Percentiles rank a stretch among this genome's conserved stretches.
Evolutionary conservation across 1,140 invertebrate species (phyloP).

Genomic region (Cecropterus lyciades): DNA sequence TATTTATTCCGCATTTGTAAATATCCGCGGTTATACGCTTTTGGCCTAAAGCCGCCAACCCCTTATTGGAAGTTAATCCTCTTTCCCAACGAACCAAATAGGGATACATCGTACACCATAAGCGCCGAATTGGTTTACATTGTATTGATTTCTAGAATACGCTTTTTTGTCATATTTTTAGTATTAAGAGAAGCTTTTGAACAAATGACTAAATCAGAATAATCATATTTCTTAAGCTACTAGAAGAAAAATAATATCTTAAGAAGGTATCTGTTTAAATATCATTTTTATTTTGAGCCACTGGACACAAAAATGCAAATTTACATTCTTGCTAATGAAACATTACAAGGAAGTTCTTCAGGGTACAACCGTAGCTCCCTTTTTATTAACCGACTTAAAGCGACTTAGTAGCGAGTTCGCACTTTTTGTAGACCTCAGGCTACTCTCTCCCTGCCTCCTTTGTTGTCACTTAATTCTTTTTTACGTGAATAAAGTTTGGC

Average conservation of each 20-base stretch:
- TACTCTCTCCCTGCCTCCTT: constrained; percentile 16
- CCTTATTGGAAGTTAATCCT: constrained; percentile 20
- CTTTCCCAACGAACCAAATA: constrained; percentile 11
- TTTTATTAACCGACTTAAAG: constrained; percentile 23
- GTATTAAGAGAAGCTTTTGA: too few species aligned
- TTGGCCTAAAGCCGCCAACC: constrained; percentile 2
- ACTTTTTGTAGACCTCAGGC: constrained; percentile 18
- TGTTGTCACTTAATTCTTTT: constrained; percentile 30
- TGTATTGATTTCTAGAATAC: neutral
- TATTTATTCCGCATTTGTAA: constrained; percentile 20
- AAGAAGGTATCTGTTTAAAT: too few species aligned
- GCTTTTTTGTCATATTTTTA: too few species aligned
- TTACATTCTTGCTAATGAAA: neutral
- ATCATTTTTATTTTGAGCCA: neutral
- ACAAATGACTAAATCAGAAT: too few species aligned
- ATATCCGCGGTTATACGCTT: constrained; percentile 7
- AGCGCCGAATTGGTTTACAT: neutral
- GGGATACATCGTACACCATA: constrained; percentile 4
- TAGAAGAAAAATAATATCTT: too few species aligned
- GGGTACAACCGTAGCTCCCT: neutral
- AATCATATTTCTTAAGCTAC: too few species aligned
- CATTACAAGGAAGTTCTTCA: neutral
- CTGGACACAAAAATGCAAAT: neutral
- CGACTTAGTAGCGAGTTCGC: constrained; percentile 5
- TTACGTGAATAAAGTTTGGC: constrained; percentile 7